Base-by-base conservation (phyloP, 2,888 invertebrate species). In the Protodeltote pygarga region DNA sequence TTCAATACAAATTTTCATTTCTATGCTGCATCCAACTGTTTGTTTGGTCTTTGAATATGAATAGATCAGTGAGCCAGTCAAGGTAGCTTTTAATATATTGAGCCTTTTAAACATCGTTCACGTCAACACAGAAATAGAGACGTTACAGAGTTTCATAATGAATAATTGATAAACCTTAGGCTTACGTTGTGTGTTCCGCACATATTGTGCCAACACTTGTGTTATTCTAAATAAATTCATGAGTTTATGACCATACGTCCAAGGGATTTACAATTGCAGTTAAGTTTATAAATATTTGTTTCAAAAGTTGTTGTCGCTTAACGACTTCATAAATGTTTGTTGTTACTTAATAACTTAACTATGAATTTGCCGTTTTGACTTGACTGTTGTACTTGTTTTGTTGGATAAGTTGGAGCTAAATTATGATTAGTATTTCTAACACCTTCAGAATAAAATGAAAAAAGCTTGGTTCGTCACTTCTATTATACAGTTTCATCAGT, bases 241-340 rank as follows among this genome's bases (percentile, higher is more conserved):
- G 9, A 14, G 14, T 57, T 57, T 46, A 55, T 45, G 32, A 9
- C 34, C 11, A 14, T 23, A 17, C 23, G 19, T 9, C 19, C 20
- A n/a, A 11, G 23, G 2, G 19, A 34, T 47, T 31, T 46, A 11
- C 10, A 21, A 29, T 11, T 44, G 9, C 19, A 14, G 16, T 35
- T 35, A 37, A 29, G 32, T 57, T 63, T 57, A 46, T 55, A 63
- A 63, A 63, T 55, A 55, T 55, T 63, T 63, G 58, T 16, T 63
- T 57, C 64, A 27, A 63, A 63, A 39, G 19, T 38, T 10, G 24
- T 31, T 6, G 45, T 27, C 35, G 23, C 3, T 32, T 46, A 63
- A 35, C 38, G 29, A 47, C 29, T n/a, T 29, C 5, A 27, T 38
- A 16, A 38, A 57, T 33, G 9, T 49, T 31, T 16, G 17, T 33